phyloP scores from a whole-genome alignment of 2,113 vertebrate genomes.

The Neolamprologus toae region DNA sequence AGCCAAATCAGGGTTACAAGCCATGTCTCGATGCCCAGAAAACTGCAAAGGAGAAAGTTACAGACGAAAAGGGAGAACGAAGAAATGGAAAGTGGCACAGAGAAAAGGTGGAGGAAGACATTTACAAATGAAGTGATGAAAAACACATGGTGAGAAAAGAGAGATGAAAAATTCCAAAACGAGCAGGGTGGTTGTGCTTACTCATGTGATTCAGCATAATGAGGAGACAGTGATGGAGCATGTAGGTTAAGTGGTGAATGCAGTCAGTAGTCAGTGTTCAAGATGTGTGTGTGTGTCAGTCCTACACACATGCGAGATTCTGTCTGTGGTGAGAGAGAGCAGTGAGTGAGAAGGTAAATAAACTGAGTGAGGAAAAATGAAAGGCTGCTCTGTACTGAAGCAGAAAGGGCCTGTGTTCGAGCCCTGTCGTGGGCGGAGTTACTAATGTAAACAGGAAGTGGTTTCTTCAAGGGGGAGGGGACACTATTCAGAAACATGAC shows the following conservation, averaged over 20 bases:
- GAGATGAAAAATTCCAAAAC: neutral
- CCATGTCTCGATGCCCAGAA: neutral
- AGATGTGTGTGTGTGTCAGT: neutral
- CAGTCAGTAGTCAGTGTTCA: neutral
- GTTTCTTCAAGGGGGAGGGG: conserved; percentile 34
- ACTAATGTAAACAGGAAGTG: conserved; percentile 77
- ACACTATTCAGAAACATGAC: neutral
- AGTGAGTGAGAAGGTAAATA: conserved; percentile 51
- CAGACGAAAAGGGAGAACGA: neutral
- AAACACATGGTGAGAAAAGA: neutral
- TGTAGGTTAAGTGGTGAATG: conserved; percentile 12
- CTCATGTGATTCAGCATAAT: conserved; percentile 15
- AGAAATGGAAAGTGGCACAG: conserved; percentile 7
- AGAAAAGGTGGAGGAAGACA: neutral
- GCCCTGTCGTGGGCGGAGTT: neutral
- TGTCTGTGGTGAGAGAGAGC: conserved; percentile 47
- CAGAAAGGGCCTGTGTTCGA: conserved; percentile 65
- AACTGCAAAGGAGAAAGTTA: neutral
- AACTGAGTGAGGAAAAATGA: conserved; percentile 34
- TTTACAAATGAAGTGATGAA: neutral
- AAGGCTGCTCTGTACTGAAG: conserved; percentile 50
- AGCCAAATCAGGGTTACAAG: neutral
- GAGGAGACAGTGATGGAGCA: conserved; percentile 7
- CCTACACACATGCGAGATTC: conserved; percentile 7
- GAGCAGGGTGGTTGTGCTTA: neutral